These are phyloP conservation scores for Sycophaga agraensis DNA, from an alignment of 1,140 invertebrate genomes.

Conservation along the genomic window DNA sequence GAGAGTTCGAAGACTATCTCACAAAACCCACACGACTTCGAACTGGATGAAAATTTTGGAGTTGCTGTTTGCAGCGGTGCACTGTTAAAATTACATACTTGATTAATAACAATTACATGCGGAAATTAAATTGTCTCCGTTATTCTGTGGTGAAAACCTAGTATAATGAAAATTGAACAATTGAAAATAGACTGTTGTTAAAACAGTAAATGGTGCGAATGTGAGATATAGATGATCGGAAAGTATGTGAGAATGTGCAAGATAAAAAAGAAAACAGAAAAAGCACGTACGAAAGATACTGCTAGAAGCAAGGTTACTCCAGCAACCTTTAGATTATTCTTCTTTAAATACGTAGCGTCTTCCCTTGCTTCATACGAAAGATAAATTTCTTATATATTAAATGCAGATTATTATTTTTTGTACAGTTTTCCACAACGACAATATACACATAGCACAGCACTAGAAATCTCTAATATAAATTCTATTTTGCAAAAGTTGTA, in stretches of 20 bases:
- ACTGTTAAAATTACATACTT: slow-evolving; percentile 18
- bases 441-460: slow-evolving; percentile 1
- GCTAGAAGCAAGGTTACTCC: slow-evolving; percentile 1
- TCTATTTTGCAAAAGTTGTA: slow-evolving; percentile 3
- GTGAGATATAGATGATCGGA: slow-evolving; percentile 3
- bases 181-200: slow-evolving; percentile 30
- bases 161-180: slow-evolving; percentile 20
- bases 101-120: slow-evolving; percentile 22
- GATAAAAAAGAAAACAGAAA: not conserved
- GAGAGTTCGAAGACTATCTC: slow-evolving; percentile 41
- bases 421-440: not conserved
- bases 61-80: slow-evolving; percentile 36
- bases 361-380: slow-evolving; percentile 19
- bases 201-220: slow-evolving; percentile 29
- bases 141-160: slow-evolving; percentile 51
- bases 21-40: slow-evolving; percentile 12
- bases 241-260: slow-evolving; percentile 1
- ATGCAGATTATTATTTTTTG: slow-evolving; percentile 12
- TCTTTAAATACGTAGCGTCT: slow-evolving; percentile 25
- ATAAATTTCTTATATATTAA: slow-evolving; percentile 5
- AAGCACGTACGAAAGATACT: slow-evolving; percentile 4
- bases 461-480: slow-evolving; percentile 4
- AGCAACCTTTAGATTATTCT: slow-evolving; percentile 16
- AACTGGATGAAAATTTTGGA: slow-evolving; percentile 46
- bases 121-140: slow-evolving; percentile 41